Conservation (phyloP, 2,888 invertebrate species). For the Cataglyphis albicans region DNA sequence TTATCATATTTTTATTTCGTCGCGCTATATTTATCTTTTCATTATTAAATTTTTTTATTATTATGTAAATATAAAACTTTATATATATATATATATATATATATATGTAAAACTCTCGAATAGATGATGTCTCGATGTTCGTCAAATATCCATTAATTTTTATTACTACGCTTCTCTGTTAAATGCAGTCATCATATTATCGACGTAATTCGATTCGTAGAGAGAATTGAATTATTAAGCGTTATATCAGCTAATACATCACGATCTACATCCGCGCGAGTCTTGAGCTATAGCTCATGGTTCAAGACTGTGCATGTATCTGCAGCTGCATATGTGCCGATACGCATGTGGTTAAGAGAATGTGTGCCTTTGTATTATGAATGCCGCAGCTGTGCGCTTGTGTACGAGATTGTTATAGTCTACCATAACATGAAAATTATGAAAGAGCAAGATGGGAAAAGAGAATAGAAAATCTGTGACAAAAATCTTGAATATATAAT, state of each 20-base stretch:
- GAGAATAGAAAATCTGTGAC: not conserved
- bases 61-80: not conserved
- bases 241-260: slow-evolving; percentile 28
- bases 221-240: slow-evolving; percentile 56
- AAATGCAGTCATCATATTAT: not conserved
- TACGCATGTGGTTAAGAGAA: slow-evolving; percentile 31
- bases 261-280: slow-evolving; percentile 31
- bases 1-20: not conserved
- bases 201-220: not conserved
- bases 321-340: slow-evolving; percentile 38
- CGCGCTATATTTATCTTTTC: not conserved
- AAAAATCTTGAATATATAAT: not conserved
- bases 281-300: slow-evolving; percentile 39
- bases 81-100: not conserved
- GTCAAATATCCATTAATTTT: not conserved
- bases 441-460: not conserved
- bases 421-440: not conserved
- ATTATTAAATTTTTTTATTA: slow-evolving; percentile 3
- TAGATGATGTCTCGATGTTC: not conserved
- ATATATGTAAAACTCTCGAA: not conserved
- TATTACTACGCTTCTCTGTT: not conserved
- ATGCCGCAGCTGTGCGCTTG: not conserved
- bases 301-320: slow-evolving; percentile 33
- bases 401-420: not conserved
- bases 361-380: not conserved